phyloP scores from a whole-genome alignment of 2,113 vertebrate genomes.

The Phaetusa simplex region DNA sequence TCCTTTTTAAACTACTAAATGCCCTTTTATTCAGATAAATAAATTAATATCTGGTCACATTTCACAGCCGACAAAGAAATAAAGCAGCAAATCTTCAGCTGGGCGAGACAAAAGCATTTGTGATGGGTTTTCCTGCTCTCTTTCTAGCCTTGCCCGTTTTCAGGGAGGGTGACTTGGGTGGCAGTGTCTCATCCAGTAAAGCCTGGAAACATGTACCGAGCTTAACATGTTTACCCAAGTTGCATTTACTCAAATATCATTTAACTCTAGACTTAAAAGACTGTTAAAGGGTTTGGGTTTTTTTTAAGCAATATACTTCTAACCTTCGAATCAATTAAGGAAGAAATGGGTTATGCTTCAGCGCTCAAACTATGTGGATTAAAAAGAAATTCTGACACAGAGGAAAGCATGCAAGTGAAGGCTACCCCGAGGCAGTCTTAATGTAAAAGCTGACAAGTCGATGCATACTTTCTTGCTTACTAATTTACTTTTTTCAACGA shows the following conservation, averaged over 20 bases:
- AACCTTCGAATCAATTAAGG: conserved; percentile 19
- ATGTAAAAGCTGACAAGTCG: conserved; percentile 14
- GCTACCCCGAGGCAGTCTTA: background rate
- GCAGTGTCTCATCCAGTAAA: background rate
- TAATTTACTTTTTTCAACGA: background rate
- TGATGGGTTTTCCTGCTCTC: background rate
- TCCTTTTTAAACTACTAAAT: background rate
- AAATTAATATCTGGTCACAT: background rate
- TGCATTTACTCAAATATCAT: background rate
- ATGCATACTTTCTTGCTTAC: conserved; percentile 10
- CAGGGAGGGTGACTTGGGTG: background rate
- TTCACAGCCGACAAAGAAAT: background rate
- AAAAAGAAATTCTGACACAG: background rate
- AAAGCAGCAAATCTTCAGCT: background rate
- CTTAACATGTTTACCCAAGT: background rate
- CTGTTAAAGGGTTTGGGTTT: fast-evolving
- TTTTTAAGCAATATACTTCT: background rate
- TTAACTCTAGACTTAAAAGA: background rate
- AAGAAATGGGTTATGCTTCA: conserved; percentile 15
- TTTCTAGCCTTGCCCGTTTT: background rate
- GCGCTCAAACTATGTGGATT: background rate
- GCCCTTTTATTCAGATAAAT: background rate
- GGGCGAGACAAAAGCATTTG: background rate
- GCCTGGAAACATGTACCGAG: background rate
- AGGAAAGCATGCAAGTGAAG: background rate